phyloP scores from a whole-genome alignment of 2,888 invertebrate genomes.

The Ommatoiulus sabulosus region DNA sequence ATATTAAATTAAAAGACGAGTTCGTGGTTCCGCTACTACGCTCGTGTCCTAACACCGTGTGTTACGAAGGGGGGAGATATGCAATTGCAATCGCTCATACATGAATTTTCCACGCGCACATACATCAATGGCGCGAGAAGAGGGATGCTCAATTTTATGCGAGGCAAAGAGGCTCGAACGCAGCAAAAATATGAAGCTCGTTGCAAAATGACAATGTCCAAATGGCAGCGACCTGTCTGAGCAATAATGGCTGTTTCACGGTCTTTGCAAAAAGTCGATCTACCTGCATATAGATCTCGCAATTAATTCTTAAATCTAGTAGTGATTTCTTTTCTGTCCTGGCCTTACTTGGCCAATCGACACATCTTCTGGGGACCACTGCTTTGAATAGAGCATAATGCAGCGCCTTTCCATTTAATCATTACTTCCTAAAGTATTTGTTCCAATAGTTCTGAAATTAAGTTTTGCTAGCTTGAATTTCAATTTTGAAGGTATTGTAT shows the following conservation, averaged over 20 bases:
- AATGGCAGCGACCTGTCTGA: neutral
- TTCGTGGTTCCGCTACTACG: slow-evolving; percentile 42
- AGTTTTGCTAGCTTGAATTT: too few relatives aligned
- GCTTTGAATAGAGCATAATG: too few relatives aligned
- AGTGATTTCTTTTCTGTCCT: too few relatives aligned
- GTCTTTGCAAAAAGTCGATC: too few relatives aligned
- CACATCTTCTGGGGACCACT: too few relatives aligned
- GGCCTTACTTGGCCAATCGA: too few relatives aligned
- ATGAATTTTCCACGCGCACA: neutral
- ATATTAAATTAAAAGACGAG: slow-evolving; percentile 59
- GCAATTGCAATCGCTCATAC: slow-evolving; percentile 22
- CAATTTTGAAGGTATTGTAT: too few relatives aligned
- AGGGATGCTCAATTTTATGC: slow-evolving; percentile 2
- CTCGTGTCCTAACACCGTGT: slow-evolving; percentile 1
- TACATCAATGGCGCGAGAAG: neutral
- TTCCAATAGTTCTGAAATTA: too few relatives aligned
- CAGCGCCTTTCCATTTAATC: too few relatives aligned
- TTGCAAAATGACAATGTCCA: neutral
- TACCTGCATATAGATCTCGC: too few relatives aligned
- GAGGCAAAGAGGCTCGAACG: neutral
- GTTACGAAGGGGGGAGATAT: slow-evolving; percentile 23
- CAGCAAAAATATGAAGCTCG: neutral
- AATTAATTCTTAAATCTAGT: too few relatives aligned
- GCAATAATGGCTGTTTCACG: neutral
- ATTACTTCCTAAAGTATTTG: too few relatives aligned